These are phyloP conservation scores for Glandiceps talaboti DNA, from an alignment of 53 echinoderm and acorn worm species.

Conservation along the genomic window DNA sequence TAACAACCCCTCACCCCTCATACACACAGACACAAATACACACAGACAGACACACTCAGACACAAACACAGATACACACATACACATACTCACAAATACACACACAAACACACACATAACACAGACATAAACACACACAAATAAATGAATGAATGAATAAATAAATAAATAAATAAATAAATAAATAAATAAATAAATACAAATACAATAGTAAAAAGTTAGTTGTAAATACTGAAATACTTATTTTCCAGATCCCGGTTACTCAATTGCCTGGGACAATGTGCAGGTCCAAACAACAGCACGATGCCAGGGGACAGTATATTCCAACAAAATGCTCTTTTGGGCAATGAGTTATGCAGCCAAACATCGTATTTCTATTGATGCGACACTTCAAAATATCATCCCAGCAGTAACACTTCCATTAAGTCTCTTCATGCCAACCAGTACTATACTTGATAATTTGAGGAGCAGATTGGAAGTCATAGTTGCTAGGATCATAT, in stretches of 20 bases:
- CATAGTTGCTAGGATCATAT: neutral
- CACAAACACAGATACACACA: too few species aligned
- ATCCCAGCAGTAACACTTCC: neutral
- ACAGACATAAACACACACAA: too few species aligned
- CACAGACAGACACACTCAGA: too few species aligned
- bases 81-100: too few species aligned
- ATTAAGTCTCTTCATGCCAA: neutral
- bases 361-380: constrained; percentile 2
- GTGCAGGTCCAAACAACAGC: constrained; percentile 12
- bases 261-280: constrained; percentile 15
- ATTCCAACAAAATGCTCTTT: neutral
- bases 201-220: too few species aligned
- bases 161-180: too few species aligned
- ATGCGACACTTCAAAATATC: neutral
- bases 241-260: constrained; percentile 8
- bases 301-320: neutral
- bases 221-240: too few species aligned
- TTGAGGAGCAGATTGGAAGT: neutral
- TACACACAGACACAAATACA: too few species aligned
- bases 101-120: too few species aligned
- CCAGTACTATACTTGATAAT: neutral
- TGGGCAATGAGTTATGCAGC: constrained; percentile 16
- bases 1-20: too few species aligned
- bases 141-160: too few species aligned
- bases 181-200: too few species aligned